A percentile compares a stretch with the other conserved stretches of the same genome.
Evolutionary conservation across 30 jellyfish, hydroid and myxozoan species (phyloP).

Genomic region (Hydractinia symbiolongicarpus): DNA sequence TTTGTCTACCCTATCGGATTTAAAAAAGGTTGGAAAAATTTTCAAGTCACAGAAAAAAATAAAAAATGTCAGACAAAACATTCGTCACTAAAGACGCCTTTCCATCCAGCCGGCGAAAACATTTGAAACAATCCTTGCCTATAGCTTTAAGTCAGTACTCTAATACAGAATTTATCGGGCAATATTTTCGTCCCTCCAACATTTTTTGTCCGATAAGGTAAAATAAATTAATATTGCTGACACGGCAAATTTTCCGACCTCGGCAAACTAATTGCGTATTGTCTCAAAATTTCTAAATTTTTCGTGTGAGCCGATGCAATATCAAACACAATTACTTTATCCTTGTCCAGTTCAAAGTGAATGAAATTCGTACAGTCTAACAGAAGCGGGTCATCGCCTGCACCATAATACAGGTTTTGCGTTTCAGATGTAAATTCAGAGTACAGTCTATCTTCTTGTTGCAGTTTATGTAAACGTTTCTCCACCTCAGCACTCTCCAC

Average conservation of each 20-base stretch:
- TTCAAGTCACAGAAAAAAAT: no score
- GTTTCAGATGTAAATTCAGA: conserved; percentile 36
- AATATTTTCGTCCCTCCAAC: no score
- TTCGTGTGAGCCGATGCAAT: conserved; percentile 37
- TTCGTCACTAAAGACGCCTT: no score
- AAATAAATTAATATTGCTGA: conserved; percentile 9
- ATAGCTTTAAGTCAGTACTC: no score
- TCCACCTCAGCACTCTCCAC: background rate
- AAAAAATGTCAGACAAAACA: no score
- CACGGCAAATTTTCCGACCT: conserved; percentile 50
- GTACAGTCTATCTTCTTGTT: conserved; percentile 11
- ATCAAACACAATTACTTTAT: conserved; percentile 44
- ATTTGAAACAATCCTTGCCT: no score
- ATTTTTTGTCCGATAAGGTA: no score
- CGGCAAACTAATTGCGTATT: conserved; percentile 54
- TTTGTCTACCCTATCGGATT: no score
- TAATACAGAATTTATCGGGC: no score
- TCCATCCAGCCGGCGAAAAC: no score
- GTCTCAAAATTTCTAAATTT: conserved; percentile 33
- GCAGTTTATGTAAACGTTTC: background rate
- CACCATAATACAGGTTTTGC: conserved; percentile 33
- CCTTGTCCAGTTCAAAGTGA: conserved; percentile 66
- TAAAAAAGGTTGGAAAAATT: no score
- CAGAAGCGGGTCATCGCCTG: conserved; percentile 45
- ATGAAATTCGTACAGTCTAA: conserved; percentile 52